A percentile compares a stretch with the other conserved stretches of the same genome.
phyloP scores from a whole-genome alignment of 2,797 vertebrate genomes.

The Enteromius trimaculatus region DNA sequence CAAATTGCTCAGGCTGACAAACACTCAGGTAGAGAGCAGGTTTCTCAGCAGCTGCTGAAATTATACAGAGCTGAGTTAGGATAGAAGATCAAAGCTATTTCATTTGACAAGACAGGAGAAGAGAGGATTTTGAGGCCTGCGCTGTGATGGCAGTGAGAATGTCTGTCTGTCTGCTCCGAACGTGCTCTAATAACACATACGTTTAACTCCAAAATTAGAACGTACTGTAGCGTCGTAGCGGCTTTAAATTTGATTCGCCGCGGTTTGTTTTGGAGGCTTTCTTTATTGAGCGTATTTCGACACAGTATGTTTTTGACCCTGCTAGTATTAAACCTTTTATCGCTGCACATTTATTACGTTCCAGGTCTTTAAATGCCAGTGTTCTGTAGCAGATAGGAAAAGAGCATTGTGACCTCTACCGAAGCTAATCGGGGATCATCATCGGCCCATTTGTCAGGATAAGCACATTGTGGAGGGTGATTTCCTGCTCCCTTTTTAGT shows the following conservation, averaged over 20 bases:
- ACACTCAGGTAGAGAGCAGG: slow-evolving; percentile 51
- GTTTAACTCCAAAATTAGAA: slow-evolving; percentile 12
- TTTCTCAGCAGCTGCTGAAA: slow-evolving; percentile 53
- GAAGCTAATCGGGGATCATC: slow-evolving; percentile 74
- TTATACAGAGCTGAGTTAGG: slow-evolving; percentile 55
- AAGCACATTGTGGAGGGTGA: slow-evolving; percentile 47
- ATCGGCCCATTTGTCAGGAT: slow-evolving; percentile 69
- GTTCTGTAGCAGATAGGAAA: slow-evolving; percentile 33
- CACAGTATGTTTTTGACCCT: slow-evolving; percentile 9
- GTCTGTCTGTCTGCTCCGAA: slow-evolving; percentile 45
- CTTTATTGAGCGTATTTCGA: slow-evolving; percentile 2
- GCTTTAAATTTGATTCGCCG: not conserved
- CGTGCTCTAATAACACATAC: slow-evolving; percentile 17
- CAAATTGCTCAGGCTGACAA: slow-evolving; percentile 55
- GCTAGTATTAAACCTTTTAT: slow-evolving; percentile 34
- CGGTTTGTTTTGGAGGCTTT: slow-evolving; percentile 16
- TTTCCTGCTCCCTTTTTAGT: slow-evolving; percentile 40
- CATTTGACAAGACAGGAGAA: slow-evolving; percentile 55
- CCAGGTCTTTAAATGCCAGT: slow-evolving; percentile 32
- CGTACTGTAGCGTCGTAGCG: not conserved
- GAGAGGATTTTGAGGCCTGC: slow-evolving; percentile 57
- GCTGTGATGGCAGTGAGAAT: slow-evolving; percentile 17
- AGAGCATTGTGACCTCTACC: slow-evolving; percentile 67
- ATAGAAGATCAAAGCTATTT: slow-evolving; percentile 48
- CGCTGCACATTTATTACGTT: slow-evolving; percentile 30